phyloP scores from a whole-genome alignment of 1,140 invertebrate genomes.

The Venustaconcha ellipsiformis region DNA sequence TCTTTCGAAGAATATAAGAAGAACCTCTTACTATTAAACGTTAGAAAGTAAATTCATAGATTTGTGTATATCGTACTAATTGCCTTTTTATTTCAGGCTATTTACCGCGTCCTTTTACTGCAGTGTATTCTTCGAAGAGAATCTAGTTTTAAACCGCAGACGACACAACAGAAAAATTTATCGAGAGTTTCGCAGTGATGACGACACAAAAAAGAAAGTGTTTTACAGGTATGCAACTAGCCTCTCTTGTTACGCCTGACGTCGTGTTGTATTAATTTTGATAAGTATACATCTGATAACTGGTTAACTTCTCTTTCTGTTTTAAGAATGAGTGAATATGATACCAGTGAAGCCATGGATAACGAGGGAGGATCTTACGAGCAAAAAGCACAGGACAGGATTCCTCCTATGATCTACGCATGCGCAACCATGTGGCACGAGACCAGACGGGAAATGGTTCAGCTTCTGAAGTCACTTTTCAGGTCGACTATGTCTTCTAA shows the following conservation, averaged over 20 bases:
- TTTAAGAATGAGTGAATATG: too few relatives aligned
- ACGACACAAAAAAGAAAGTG: too few relatives aligned
- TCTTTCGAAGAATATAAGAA: neutral
- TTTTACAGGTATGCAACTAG: too few relatives aligned
- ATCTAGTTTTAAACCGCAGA: constrained; percentile 19
- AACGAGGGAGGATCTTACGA: too few relatives aligned
- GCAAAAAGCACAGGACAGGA: constrained; percentile 2
- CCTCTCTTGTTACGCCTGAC: too few relatives aligned
- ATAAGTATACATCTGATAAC: too few relatives aligned
- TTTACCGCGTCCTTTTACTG: constrained; percentile 28
- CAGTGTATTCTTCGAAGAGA: constrained; percentile 25
- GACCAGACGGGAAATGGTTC: constrained; percentile 89
- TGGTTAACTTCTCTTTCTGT: too few relatives aligned
- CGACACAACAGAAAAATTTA: constrained; percentile 20
- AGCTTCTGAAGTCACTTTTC: constrained; percentile 70
- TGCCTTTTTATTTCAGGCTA: constrained; percentile 7
- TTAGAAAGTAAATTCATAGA: neutral
- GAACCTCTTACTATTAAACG: neutral
- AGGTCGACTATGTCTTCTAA: constrained; percentile 34
- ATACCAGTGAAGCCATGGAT: too few relatives aligned
- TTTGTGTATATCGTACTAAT: neutral
- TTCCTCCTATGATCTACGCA: constrained; percentile 88
- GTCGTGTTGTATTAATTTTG: too few relatives aligned
- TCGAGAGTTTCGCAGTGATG: neutral
- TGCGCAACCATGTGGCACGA: constrained; percentile 99